phyloP scores from a whole-genome alignment of 2,888 invertebrate species.

The Lydus trimaculatus region DNA sequence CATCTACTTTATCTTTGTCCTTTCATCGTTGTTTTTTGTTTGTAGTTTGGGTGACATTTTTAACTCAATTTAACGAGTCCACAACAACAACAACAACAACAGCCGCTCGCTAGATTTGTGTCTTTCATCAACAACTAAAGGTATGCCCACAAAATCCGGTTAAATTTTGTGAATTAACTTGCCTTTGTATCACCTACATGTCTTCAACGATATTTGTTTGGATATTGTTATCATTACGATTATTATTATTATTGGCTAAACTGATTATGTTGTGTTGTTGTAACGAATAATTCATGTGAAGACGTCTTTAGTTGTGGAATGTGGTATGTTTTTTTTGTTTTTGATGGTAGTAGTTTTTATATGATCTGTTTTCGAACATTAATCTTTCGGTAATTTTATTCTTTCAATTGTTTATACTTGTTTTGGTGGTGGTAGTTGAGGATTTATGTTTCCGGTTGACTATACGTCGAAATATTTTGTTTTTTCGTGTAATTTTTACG shows the following conservation, averaged over 20 bases:
- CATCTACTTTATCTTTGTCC: not conserved
- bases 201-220: too few relatives aligned
- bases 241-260: too few relatives aligned
- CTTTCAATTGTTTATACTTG: not conserved
- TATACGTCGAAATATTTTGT: not conserved
- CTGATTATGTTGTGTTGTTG: too few relatives aligned
- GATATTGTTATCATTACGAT: too few relatives aligned
- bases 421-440: not conserved
- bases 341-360: not conserved
- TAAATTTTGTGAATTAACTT: too few relatives aligned
- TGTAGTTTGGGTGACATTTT: conserved; percentile 52
- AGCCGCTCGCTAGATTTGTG: conserved; percentile 4
- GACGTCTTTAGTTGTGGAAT: conserved; percentile 4
- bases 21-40: not conserved
- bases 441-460: conserved; percentile 1
- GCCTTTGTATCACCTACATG: too few relatives aligned
- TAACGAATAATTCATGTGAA: not conserved
- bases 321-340: not conserved
- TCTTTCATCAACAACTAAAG: conserved; percentile 1
- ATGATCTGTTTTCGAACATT: not conserved
- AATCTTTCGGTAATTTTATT: conserved; percentile 5
- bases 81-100: not conserved
- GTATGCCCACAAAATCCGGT: not conserved
- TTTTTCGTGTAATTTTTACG: not conserved
- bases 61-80: conserved; percentile 56